Percentiles rank a stretch among this genome's conserved stretches.
Evolutionary conservation across 2,113 vertebrate species (phyloP).

Genomic region (Megaceryle torquata): DNA sequence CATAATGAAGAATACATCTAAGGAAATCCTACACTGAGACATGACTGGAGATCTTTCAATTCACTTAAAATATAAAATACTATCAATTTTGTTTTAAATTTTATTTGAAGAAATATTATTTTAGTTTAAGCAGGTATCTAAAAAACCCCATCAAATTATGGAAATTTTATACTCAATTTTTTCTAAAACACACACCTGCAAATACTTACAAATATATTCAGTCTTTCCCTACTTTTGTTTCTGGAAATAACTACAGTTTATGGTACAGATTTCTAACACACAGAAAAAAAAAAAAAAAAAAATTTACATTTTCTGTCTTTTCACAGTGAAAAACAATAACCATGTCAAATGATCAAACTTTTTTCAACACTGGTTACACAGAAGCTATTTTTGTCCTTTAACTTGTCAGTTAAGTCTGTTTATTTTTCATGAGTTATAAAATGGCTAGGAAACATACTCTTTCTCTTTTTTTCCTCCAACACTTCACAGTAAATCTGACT

Average conservation of each 20-base stretch:
- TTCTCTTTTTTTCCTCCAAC: background rate
- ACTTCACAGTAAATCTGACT: background rate
- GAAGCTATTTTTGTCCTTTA: background rate
- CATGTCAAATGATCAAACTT: background rate
- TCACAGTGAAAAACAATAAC: background rate
- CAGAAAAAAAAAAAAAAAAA: background rate
- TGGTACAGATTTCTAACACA: background rate
- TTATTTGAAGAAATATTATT: background rate
- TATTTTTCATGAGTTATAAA: background rate
- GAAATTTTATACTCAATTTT: background rate
- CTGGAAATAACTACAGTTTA: background rate
- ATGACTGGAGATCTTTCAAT: background rate
- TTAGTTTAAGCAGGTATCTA: background rate
- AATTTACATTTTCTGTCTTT: background rate
- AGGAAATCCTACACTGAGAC: background rate
- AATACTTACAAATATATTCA: background rate
- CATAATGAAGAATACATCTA: background rate
- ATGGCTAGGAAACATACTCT: background rate
- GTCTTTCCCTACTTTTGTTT: background rate
- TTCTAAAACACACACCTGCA: background rate
- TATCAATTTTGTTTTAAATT: too few relatives aligned
- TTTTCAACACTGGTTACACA: background rate
- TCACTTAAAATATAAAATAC: background rate
- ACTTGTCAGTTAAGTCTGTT: background rate
- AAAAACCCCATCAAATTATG: background rate